Evolutionary conservation across 2,797 vertebrate species (phyloP).

Genomic region (Dermochelys coriacea): DNA sequence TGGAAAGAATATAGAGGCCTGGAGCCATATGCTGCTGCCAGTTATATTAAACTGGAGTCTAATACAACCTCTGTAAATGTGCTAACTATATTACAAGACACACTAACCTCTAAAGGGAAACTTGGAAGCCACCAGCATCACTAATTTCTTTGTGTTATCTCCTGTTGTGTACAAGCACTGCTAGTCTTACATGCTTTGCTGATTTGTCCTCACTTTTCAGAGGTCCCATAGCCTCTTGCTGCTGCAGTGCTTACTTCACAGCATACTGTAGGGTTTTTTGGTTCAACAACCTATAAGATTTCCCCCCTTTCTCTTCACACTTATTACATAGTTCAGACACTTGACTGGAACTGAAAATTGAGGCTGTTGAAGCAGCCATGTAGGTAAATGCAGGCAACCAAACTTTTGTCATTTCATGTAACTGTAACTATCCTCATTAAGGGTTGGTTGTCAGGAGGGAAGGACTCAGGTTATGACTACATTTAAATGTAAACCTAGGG

Average conservation of each 20-base stretch:
- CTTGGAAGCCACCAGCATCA: fast-evolving
- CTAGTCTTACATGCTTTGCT: not conserved
- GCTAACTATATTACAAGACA: not conserved
- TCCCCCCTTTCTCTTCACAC: not conserved
- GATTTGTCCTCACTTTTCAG: not conserved
- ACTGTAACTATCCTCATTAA: not conserved
- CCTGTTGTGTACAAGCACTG: fast-evolving
- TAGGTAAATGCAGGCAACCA: not conserved
- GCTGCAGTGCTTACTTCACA: not conserved
- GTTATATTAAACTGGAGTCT: fast-evolving
- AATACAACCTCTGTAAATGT: not conserved
- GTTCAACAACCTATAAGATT: too few relatives aligned
- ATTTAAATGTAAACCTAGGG: too few relatives aligned
- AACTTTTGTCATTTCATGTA: not conserved
- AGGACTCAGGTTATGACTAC: too few relatives aligned
- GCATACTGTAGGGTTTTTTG: not conserved
- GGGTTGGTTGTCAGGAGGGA: not conserved
- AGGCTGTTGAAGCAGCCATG: not conserved
- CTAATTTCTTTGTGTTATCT: not conserved
- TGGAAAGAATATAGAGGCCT: too few relatives aligned
- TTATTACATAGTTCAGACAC: not conserved
- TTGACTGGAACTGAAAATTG: not conserved
- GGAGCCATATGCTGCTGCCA: fast-evolving
- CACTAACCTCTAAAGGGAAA: not conserved
- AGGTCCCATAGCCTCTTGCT: not conserved